Conservation (phyloP, 1,140 invertebrate genomes). For the Scaptodrosophila lebanonensis region DNA sequence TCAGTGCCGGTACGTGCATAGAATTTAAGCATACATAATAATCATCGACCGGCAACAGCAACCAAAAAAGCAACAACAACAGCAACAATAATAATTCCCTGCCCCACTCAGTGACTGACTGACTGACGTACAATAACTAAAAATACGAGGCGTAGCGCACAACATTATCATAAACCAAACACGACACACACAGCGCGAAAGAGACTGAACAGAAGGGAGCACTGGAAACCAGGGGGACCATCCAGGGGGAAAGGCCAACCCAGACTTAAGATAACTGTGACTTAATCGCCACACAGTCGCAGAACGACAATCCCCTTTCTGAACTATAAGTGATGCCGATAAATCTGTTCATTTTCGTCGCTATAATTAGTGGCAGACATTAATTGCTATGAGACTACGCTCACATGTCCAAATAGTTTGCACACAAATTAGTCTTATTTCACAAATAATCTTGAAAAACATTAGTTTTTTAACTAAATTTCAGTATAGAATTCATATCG, state of each 20-base stretch:
- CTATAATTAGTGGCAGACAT: no score
- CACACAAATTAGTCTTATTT: no score
- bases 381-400: no score
- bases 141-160: conserved; percentile 31
- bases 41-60: conserved; percentile 49
- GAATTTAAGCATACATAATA: conserved; percentile 74
- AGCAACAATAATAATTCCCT: conserved; percentile 20
- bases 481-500: no score
- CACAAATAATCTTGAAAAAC: no score
- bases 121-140: conserved; percentile 37
- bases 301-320: no score
- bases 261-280: no score
- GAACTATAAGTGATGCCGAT: no score
- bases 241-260: neutral
- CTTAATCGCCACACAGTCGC: no score
- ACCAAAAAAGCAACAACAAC: conserved; percentile 4
- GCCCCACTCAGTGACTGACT: conserved; percentile 9
- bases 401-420: no score
- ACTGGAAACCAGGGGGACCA: neutral
- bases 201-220: neutral
- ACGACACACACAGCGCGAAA: conserved; percentile 10
- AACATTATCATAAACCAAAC: conserved; percentile 61
- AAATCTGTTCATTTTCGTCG: no score
- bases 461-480: no score
- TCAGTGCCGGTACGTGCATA: conserved; percentile 70